Percentiles rank a stretch among this genome's conserved stretches.
phyloP scores from a whole-genome alignment of 2,888 invertebrate genomes.

The Limnephilus rhombicus region DNA sequence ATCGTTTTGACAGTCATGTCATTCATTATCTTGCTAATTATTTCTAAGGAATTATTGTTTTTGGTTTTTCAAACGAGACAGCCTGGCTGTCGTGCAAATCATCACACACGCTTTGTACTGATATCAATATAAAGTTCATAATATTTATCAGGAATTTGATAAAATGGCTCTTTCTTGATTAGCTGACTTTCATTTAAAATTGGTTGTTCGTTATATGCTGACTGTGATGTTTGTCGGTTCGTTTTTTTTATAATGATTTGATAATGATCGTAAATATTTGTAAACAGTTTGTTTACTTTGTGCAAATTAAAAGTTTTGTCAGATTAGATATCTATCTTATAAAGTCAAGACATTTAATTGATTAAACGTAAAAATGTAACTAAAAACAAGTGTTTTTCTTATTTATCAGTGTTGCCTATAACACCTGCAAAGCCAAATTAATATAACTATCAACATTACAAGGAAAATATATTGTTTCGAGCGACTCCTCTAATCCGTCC shows the following conservation, averaged over 20 bases:
- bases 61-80: slow-evolving; percentile 13
- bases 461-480: neutral
- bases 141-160: neutral
- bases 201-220: neutral
- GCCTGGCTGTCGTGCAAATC: slow-evolving; percentile 42
- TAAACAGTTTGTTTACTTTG: neutral
- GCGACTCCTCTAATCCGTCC: neutral
- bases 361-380: too few species aligned
- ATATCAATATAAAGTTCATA: neutral
- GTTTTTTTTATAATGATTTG: neutral
- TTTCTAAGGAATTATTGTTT: neutral
- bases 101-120: neutral
- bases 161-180: neutral
- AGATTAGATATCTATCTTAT: neutral
- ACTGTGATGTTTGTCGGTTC: neutral
- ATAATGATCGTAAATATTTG: neutral
- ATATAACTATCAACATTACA: neutral
- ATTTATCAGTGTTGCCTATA: neutral
- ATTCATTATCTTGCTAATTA: neutral
- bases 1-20: neutral
- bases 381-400: too few species aligned
- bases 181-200: neutral
- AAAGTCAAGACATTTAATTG: neutral
- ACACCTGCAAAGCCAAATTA: neutral
- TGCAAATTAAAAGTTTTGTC: neutral